phyloP scores from a whole-genome alignment of 2,888 invertebrate genomes.

The Odontocolon sp. region DNA sequence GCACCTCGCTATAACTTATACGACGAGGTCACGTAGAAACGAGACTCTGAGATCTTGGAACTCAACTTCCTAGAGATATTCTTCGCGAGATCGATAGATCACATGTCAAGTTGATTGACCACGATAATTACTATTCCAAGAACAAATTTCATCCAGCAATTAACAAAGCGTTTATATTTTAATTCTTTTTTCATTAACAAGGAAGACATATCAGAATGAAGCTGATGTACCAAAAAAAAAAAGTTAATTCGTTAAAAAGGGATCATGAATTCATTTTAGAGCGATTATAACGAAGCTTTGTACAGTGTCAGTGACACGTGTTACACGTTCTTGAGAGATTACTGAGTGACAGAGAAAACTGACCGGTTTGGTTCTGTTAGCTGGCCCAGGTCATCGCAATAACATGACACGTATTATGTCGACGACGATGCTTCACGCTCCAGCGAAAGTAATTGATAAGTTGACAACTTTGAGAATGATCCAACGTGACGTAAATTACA shows the following conservation, averaged over 20 bases:
- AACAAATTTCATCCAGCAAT: background rate
- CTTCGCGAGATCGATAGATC: conserved; percentile 3
- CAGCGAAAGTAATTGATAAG: conserved; percentile 37
- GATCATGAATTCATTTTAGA: background rate
- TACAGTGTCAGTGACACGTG: background rate
- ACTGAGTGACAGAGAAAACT: conserved; percentile 47
- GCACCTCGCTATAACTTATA: background rate
- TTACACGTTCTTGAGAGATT: conserved; percentile 7
- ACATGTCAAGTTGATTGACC: conserved; percentile 6
- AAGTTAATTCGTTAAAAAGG: background rate
- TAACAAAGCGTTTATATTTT: no score
- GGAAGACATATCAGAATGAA: no score
- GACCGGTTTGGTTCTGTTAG: conserved; percentile 16
- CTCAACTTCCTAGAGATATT: conserved; percentile 37
- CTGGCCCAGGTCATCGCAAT: conserved; percentile 21
- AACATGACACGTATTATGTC: conserved; percentile 39
- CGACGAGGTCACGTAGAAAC: conserved; percentile 31
- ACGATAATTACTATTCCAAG: background rate
- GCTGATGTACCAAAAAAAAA: background rate
- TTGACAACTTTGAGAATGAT: conserved; percentile 17
- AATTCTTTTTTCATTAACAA: no score
- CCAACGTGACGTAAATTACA: conserved; percentile 11
- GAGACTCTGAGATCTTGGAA: conserved; percentile 37
- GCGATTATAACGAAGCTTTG: background rate
- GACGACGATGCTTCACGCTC: conserved; percentile 1